Evolutionary conservation across 2,888 invertebrate genomes (phyloP).

Genomic region (Acanthopleura granulata): DNA sequence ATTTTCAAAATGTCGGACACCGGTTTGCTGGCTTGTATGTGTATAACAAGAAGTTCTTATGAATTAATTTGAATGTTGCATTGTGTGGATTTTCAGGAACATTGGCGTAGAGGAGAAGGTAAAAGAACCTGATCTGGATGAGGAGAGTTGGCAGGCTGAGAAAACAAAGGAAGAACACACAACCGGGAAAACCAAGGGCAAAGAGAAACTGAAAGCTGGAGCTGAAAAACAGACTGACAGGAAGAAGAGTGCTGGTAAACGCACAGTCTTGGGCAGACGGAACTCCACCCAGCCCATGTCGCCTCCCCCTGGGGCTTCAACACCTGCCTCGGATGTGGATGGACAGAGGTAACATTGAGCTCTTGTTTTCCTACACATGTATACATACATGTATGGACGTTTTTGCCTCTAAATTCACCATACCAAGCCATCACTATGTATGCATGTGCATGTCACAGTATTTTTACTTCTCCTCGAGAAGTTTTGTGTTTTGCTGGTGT

Average conservation of each 20-base stretch:
- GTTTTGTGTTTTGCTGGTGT: no score
- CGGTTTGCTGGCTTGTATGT: no score
- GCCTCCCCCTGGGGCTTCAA: constrained; percentile 61
- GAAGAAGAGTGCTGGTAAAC: constrained; percentile 59
- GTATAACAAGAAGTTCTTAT: no score
- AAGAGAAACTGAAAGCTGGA: constrained; percentile 41
- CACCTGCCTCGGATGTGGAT: constrained; percentile 64
- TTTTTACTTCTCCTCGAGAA: no score
- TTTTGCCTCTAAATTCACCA: no score
- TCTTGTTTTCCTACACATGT: no score
- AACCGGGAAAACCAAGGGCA: constrained; percentile 53
- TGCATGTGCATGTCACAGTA: no score
- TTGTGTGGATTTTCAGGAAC: constrained; percentile 45
- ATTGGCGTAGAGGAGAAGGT: constrained; percentile 54
- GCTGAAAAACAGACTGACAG: constrained; percentile 39
- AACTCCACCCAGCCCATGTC: constrained; percentile 51
- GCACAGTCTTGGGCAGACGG: constrained; percentile 44
- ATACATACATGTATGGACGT: no score
- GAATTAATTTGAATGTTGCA: no score
- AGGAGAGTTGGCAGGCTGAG: constrained; percentile 64
- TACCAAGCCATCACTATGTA: no score
- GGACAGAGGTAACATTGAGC: constrained; percentile 42
- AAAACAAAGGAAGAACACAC: constrained; percentile 59
- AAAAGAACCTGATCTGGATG: constrained; percentile 61
- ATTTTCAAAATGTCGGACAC: no score